Conservation (phyloP, 2,113 vertebrate species). For the Melanocharis versteri region DNA sequence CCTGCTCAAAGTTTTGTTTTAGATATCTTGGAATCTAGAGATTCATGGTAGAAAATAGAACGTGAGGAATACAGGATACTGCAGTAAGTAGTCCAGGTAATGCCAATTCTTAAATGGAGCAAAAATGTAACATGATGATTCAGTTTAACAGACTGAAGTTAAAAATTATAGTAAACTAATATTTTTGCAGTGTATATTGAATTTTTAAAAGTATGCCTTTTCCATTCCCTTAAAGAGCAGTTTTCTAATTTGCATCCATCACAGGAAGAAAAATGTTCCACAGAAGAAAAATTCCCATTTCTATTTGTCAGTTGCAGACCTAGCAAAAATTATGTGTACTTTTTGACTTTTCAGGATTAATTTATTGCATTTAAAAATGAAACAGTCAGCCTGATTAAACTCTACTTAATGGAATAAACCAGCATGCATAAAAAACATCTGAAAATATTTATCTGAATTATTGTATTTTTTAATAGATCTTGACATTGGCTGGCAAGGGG, state of each 20-base stretch:
- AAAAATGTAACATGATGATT: not conserved
- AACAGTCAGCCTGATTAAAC: not conserved
- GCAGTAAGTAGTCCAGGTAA: not conserved
- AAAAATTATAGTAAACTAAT: not conserved
- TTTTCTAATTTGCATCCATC: not conserved
- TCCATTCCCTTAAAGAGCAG: not conserved
- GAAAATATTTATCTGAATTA: conserved; percentile 28
- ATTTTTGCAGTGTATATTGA: not conserved
- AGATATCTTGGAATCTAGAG: not conserved
- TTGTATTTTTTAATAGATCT: not conserved
- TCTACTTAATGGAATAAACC: not conserved
- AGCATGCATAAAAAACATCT: not conserved
- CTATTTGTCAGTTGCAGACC: not conserved
- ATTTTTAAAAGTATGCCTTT: not conserved
- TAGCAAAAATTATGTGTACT: not conserved
- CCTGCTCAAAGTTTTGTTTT: not conserved
- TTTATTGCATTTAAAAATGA: conserved; percentile 21
- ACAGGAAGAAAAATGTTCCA: not conserved
- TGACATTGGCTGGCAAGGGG: not conserved
- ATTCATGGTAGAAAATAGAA: not conserved
- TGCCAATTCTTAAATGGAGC: not conserved
- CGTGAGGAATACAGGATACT: not conserved
- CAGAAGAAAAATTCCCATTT: not conserved
- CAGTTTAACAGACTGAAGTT: not conserved
- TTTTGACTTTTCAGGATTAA: not conserved